Evolutionary conservation across 1,140 invertebrate species (phyloP), one percentile per base, ranked within the genome.

Genomic region (Choristoneura fumiferana): DNA sequence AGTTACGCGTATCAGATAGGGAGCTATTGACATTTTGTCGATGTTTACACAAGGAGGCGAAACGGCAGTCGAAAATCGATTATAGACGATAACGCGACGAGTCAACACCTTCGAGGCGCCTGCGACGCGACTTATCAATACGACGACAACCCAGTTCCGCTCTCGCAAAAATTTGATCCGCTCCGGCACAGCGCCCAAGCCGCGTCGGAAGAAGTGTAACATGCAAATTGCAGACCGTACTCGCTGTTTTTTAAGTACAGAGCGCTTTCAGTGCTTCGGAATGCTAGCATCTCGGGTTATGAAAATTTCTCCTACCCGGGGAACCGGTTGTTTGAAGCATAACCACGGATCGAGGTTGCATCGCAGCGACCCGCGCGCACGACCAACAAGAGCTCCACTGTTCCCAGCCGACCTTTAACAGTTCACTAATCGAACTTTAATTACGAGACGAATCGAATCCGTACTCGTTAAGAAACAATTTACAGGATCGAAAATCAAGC

Each of bases 21-120:
- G 65, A 73, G 69, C 62, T 88, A 74, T 88, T 85, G 84, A 88
- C 81, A 80, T 76, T 49, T 74, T 71, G 73, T 76, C 74, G 49
- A 67, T 84, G 81, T 88, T 87, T 78, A 81, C 82, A 71, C 67
- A 87, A 76, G 80, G 76, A 81, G 74, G 73, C 80, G 73, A 84
- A 86, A 86, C 86, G 86, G 86, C 83, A 87, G 84, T 84, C 85
- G 69, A 83, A 79, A 80, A 76, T 78, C 81, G 85, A 87, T 84
- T 85, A 88, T 73, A 73, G 58, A 60, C 61, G 85, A 89, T 89
- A 89, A 86, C 62, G 57, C 60, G 57, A 54, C 60, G 56, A 76
- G 83, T 84, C 76, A 86, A 85, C 78, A 86, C 70, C 70, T 78
- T 58, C 61, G 58, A 77, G 82, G 81, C 84, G 82, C 82, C 82